Evolutionary conservation across 2,113 vertebrate species (phyloP), one percentile per base, ranked within the genome.

Genomic region (Stigmatopora argus): DNA sequence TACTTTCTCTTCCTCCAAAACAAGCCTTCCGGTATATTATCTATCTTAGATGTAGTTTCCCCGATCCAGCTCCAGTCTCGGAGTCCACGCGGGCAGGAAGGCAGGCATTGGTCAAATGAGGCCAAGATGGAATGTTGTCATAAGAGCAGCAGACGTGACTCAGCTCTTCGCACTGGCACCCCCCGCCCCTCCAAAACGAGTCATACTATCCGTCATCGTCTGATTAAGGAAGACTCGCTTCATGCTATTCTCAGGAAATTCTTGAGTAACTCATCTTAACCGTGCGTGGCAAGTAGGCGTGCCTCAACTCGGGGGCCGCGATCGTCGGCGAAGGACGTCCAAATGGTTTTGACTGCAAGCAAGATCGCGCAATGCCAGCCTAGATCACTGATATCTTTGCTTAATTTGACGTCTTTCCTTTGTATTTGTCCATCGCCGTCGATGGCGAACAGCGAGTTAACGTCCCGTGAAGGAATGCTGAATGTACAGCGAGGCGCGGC

Each of bases 401-500:
- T n/a, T n/a, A n/a, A n/a, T n/a, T n/a, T n/a, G n/a, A n/a, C n/a
- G n/a, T n/a, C n/a, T 31, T 31, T 31, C 26, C 26, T 31, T 31
- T 31, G 26, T 31, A 31, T 41, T 41, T 10, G 38, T 41, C 3
- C 9, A 41, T 41, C 35, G 35, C 35, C 35, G 3, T 38, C 35
- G 7, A 38, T 41, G 9, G 26, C 26, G 26, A 31, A 31, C 26
- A n/a, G n/a, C n/a, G n/a, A 38, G 17, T 17, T 61, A n/a, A 14
- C 34, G 45, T 12, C 17, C 35, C 17, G 44, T 6, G 5, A 46
- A 78, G 82, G 78, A 82, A 84, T 82, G 79, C 69, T 23, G 58
- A 67, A 74, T 31, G 15, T 74, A 84, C 64, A 59, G 61, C 59
- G 15, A 44, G 67, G 64, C 38, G 64, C 67, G 51, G 62, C 23